Evolutionary conservation across 2,797 vertebrate species (phyloP).

Genomic region (Gallinago stenura): DNA sequence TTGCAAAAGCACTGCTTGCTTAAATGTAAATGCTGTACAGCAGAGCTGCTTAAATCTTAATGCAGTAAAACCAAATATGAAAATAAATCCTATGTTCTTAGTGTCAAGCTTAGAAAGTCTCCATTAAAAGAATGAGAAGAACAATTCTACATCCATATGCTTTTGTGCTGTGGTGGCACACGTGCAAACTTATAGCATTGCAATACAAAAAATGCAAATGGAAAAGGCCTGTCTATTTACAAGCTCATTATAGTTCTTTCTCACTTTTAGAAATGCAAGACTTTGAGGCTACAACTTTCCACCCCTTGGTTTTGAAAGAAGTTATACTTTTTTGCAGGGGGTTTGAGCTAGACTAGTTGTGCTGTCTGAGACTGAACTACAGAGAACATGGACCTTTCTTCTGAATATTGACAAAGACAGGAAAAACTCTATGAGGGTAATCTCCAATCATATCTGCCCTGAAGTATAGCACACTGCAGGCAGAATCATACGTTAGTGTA

Average conservation of each 20-base stretch:
- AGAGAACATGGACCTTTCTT: neutral
- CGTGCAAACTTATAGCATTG: neutral
- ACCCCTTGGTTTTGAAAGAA: neutral
- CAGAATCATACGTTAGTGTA: neutral
- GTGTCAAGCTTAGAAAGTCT: neutral
- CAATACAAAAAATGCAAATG: neutral
- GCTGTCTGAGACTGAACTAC: neutral
- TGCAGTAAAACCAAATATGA: neutral
- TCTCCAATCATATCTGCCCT: neutral
- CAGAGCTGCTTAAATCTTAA: neutral
- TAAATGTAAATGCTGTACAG: neutral
- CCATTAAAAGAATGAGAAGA: neutral
- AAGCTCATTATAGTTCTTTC: neutral
- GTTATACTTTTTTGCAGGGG: neutral
- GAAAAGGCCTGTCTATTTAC: neutral
- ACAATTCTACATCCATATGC: neutral
- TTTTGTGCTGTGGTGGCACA: neutral
- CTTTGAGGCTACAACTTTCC: neutral
- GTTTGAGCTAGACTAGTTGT: neutral
- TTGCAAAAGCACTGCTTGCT: neutral
- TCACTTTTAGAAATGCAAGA: neutral
- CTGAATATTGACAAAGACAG: neutral
- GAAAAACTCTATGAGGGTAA: neutral
- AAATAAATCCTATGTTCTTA: neutral
- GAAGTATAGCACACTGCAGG: neutral